phyloP scores from a whole-genome alignment of 1,140 invertebrate species.

The Papilio helenus region DNA sequence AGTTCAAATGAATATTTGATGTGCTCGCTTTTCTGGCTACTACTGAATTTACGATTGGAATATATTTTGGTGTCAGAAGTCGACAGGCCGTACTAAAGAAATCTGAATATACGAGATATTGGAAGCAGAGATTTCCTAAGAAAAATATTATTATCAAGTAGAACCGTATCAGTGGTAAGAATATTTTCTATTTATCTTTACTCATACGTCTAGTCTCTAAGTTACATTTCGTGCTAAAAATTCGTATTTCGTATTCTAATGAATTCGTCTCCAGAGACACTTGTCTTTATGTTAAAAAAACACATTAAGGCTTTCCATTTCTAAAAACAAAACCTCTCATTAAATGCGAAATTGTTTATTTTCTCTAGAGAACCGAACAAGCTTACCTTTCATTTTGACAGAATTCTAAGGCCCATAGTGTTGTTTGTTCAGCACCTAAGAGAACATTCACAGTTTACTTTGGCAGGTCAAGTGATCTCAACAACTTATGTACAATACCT shows the following conservation, averaged over 20 bases:
- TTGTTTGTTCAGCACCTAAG: constrained; percentile 17
- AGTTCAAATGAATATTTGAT: constrained; percentile 21
- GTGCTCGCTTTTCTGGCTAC: neutral
- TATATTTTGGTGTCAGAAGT: neutral
- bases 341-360: constrained; percentile 21
- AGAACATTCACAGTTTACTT: constrained; percentile 14
- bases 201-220: neutral
- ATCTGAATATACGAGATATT: constrained; percentile 14
- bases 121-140: neutral
- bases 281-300: neutral
- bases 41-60: constrained; percentile 6
- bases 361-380: constrained; percentile 17
- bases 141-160: neutral
- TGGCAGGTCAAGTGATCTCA: neutral
- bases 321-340: constrained; percentile 16
- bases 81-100: constrained; percentile 9
- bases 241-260: neutral
- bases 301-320: constrained; percentile 1
- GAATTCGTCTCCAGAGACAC: neutral
- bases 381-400: constrained; percentile 22
- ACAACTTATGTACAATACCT: neutral
- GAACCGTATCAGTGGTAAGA: neutral
- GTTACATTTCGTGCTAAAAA: neutral
- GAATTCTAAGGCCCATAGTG: constrained; percentile 16
- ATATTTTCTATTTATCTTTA: too few species aligned